phyloP scores from a whole-genome alignment of 2,113 vertebrate genomes.

The Urocitellus parryii region DNA sequence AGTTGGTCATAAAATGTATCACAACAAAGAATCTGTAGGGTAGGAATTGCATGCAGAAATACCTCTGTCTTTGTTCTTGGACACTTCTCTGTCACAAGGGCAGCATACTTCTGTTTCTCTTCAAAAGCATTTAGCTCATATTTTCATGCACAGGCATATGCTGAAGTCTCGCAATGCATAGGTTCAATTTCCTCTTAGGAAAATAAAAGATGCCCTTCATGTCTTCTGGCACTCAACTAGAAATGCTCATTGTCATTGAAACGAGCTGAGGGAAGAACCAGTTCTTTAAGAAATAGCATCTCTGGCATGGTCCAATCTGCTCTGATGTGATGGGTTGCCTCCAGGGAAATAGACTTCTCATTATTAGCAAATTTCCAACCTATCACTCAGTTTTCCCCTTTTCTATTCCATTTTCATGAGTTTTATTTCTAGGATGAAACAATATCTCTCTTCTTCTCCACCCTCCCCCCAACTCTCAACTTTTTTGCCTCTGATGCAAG shows the following conservation, averaged over 20 bases:
- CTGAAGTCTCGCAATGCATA: conserved; percentile 71
- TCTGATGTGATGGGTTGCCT: conserved; percentile 42
- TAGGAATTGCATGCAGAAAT: conserved; percentile 65
- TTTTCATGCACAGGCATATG: conserved; percentile 65
- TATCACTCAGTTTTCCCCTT: conserved; percentile 63
- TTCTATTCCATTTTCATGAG: conserved; percentile 67
- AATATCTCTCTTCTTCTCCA: not conserved
- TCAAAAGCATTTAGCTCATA: conserved; percentile 72
- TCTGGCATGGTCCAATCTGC: not conserved
- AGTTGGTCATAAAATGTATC: conserved; percentile 77
- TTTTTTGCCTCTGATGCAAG: conserved; percentile 39
- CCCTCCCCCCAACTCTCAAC: not conserved
- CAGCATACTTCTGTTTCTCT: conserved; percentile 79
- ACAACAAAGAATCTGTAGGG: conserved; percentile 70
- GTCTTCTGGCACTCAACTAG: conserved; percentile 73
- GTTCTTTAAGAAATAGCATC: conserved; percentile 65
- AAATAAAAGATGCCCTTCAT: conserved; percentile 65
- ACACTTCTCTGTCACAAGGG: conserved; percentile 74
- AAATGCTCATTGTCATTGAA: conserved; percentile 79
- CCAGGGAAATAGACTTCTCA: conserved; percentile 72
- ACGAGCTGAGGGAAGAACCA: conserved; percentile 73
- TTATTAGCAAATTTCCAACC: conserved; percentile 78
- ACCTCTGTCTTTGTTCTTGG: conserved; percentile 73
- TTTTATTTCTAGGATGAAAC: conserved; percentile 66
- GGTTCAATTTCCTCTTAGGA: conserved; percentile 73